Percentiles rank a stretch among this genome's conserved stretches.
phyloP scores from a whole-genome alignment of 2,888 invertebrate species.

The Athalia rosae region DNA sequence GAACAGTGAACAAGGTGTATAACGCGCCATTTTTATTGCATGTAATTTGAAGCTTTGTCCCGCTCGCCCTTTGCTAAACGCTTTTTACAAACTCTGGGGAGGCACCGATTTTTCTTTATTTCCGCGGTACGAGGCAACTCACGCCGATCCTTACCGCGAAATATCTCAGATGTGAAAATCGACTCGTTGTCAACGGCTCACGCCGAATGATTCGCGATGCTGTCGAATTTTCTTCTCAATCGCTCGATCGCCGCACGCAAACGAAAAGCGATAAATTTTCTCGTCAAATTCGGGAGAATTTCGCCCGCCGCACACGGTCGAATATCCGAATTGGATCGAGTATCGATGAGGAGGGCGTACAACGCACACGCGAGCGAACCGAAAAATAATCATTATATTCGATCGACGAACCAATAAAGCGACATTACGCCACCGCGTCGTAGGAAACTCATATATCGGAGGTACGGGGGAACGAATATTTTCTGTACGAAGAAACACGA shows the following conservation, averaged over 20 bases:
- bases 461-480: constrained; percentile 59
- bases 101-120: constrained; percentile 8
- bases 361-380: not conserved
- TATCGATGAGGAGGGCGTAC: not conserved
- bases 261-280: too few species aligned
- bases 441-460: constrained; percentile 28
- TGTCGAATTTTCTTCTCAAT: too few species aligned
- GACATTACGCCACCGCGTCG: not conserved
- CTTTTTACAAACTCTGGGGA: not conserved
- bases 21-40: constrained; percentile 38
- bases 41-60: constrained; percentile 32
- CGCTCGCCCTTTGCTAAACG: constrained; percentile 22
- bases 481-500: constrained; percentile 70
- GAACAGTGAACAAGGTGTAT: constrained; percentile 43
- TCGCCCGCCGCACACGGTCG: not conserved
- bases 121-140: not conserved
- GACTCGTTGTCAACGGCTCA: not conserved
- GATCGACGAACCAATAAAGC: constrained; percentile 25
- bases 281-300: too few species aligned
- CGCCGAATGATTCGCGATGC: too few species aligned
- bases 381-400: constrained; percentile 29
- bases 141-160: not conserved
- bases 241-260: too few species aligned
- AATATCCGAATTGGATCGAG: not conserved
- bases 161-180: not conserved